Evolutionary conservation across 1,140 invertebrate species (phyloP), one percentile per base, ranked within the genome.

Genomic region (Dreissena rostriformis): DNA sequence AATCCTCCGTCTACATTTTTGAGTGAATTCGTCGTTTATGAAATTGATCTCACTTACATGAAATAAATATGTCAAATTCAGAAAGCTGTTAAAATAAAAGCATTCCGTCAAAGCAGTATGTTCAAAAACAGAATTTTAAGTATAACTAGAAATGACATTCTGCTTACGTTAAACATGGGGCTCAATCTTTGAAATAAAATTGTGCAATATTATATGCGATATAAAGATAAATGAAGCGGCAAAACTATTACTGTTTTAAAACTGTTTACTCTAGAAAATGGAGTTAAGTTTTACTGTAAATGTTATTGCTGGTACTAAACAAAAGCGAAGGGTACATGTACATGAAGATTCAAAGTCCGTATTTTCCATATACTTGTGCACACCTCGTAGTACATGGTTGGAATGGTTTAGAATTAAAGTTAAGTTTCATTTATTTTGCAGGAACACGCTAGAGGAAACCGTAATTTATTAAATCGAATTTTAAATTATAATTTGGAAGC

Each of bases 1-100:
- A 26, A 85, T 22, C 63, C 84, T 61, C 29, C 63, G 77, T 12
- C 87, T 88, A 14, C 67, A 77, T 12, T 88, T 22, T 73, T 92
- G 28, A 86, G 85, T 49, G 22, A 80, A 10, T 15, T 89, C 17
- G 86, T 91, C 12, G 72, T 80, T 17, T 85, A 88, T 77, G 52
- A 57, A 7, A 51, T 92, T 19, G 80, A 87, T n/a, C 22, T 61
- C 17, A n/a, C 57, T n/a, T 2, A 24, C 4, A 61, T 19, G 57
- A 12, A n/a, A 24, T 4, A 4, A 19, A 61, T n/a, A n/a, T 61
- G 4, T 61, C 65, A 77, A 2, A 67, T 5, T 55, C 51, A 51
- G 66, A 10, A 26, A 12, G 19, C 53, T 7, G 15, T 39, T 39
- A 39, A 24, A n/a, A 14, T 87, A 17, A 22, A 66, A 14, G 17